Conservation (phyloP, 2,888 invertebrate genomes). For the Tridacna gigas region DNA sequence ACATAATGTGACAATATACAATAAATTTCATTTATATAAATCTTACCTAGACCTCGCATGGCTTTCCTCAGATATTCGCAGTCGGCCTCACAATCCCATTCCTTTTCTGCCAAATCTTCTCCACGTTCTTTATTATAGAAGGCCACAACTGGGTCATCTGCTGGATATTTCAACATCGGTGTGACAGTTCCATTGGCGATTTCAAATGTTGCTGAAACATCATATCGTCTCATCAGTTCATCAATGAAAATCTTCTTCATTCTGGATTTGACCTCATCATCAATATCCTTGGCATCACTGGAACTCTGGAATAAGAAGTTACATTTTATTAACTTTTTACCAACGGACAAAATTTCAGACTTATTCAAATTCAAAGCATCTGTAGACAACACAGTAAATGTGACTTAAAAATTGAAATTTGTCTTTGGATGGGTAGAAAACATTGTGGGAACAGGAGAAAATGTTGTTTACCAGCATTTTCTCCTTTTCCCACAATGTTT, state of each 20-base stretch:
- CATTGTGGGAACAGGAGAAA: background rate
- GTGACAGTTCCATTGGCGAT: conserved; percentile 78
- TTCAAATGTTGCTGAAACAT: conserved; percentile 80
- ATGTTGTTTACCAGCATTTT: background rate
- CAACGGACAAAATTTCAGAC: no score
- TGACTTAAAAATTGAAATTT: background rate
- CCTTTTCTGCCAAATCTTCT: conserved; percentile 62
- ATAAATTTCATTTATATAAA: background rate
- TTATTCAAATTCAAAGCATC: no score
- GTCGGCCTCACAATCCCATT: conserved; percentile 78
- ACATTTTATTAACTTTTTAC: no score
- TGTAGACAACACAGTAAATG: background rate
- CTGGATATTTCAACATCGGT: conserved; percentile 71
- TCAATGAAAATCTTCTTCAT: conserved; percentile 75
- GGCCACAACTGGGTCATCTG: conserved; percentile 62
- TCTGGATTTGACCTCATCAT: conserved; percentile 68
- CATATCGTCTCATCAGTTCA: conserved; percentile 77
- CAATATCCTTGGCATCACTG: conserved; percentile 39
- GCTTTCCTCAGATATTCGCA: conserved; percentile 77
- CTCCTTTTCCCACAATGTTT: background rate
- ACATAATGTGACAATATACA: no score
- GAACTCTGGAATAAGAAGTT: background rate
- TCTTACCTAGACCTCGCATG: conserved; percentile 81
- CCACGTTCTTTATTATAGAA: conserved; percentile 44
- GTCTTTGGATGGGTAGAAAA: background rate